Base-by-base conservation (phyloP, 2,113 vertebrate genomes). In the Barnardius zonarius region DNA sequence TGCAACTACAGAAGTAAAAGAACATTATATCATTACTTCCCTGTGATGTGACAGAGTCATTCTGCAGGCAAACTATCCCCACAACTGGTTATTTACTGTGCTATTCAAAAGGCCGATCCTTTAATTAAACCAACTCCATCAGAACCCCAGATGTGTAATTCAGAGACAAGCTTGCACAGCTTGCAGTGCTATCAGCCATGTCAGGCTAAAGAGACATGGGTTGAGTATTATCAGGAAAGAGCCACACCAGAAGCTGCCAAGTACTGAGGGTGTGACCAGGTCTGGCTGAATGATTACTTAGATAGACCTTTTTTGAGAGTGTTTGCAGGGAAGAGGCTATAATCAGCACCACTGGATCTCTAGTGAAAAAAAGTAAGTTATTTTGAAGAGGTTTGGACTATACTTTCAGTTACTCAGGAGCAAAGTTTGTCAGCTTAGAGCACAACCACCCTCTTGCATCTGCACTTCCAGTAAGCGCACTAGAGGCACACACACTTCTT, bases 231-330 rank as follows among this genome's bases (percentile, higher is more conserved):
- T 98, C 97, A 89, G 86, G 63, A 33, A 33, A 55, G 82, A 75
- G 79, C n/a, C 93, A 97, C 68, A 76, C 46, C 81, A 80, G 46
- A 44, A 54, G 41, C 49, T 94, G 84, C 81, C 68, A 67, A 96
- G 72, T 7, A 43, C 12, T 31, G 44, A 92, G 96, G 74, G 77
- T 67, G 81, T 95, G 92, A 90, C 94, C 75, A 92, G 41, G 75
- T 61, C 96, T 96, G 97, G 80, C 61, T 76, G 35, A 64, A 55
- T 37, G 91, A 89, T 96, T 94, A 85, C 24, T 88, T 5, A 86
- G 79, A 90, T 37, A 87, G 49, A 92, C 5, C 11, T 64, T 76
- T 83, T 66, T 13, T 27, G 44, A 72, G 33, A 69, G 44, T 69
- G 62, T 74, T 73, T 90, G 22, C 24, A 79, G 49, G 28, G 27